phyloP scores from a whole-genome alignment of 1,140 invertebrate species.

The Leptoteleia sp. region DNA sequence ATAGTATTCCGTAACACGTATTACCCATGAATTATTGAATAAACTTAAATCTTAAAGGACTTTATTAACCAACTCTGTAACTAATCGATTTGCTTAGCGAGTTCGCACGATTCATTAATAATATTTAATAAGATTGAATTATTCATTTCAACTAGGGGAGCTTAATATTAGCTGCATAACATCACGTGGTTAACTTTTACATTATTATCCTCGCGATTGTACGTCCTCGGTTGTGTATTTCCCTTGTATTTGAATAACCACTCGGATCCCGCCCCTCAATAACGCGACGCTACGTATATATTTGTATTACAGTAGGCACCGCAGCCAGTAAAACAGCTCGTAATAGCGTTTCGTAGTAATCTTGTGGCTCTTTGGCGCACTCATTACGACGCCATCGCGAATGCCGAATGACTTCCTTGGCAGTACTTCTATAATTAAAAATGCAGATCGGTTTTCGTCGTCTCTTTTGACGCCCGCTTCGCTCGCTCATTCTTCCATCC shows the following conservation, averaged over 20 bases:
- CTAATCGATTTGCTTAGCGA: too few relatives aligned
- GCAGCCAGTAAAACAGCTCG: slow-evolving; percentile 25
- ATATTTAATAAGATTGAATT: too few relatives aligned
- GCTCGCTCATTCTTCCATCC: slow-evolving; percentile 7
- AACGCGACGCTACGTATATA: slow-evolving; percentile 21
- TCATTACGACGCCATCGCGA: slow-evolving; percentile 34
- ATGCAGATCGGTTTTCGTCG: slow-evolving; percentile 32
- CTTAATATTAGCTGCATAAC: neutral
- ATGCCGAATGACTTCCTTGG: slow-evolving; percentile 37
- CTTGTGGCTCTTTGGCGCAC: slow-evolving; percentile 35
- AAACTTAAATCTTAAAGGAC: too few relatives aligned
- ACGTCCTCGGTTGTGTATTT: slow-evolving; percentile 15
- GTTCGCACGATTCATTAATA: too few relatives aligned
- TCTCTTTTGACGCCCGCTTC: slow-evolving; percentile 2
- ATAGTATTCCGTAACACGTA: too few relatives aligned
- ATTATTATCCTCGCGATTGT: neutral
- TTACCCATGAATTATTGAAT: too few relatives aligned
- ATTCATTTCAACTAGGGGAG: too few relatives aligned
- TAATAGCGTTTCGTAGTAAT: slow-evolving; percentile 50
- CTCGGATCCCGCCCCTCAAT: slow-evolving; percentile 17
- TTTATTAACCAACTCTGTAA: too few relatives aligned
- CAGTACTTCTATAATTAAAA: slow-evolving; percentile 57
- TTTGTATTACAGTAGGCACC: slow-evolving; percentile 35
- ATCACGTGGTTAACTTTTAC: slow-evolving; percentile 17
- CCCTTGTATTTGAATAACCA: slow-evolving; percentile 28